Evolutionary conservation across 2,888 invertebrate species (phyloP), one percentile per base, ranked within the genome.

Genomic region (Digitonthophagus gazella): DNA sequence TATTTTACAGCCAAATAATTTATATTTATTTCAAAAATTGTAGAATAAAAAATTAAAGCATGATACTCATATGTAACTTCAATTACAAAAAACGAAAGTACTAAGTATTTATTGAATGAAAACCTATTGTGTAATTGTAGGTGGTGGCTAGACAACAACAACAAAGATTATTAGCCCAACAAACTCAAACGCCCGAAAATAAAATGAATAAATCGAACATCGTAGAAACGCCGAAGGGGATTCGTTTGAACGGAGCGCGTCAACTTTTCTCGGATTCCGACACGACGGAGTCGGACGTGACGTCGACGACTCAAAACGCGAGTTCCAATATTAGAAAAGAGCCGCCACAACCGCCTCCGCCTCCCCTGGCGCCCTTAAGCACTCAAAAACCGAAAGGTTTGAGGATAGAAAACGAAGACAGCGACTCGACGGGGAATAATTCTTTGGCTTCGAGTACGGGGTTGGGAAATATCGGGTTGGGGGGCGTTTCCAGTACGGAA

Each of bases 391-490:
- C 71, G 28, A 71, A 72, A 63, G 15, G 67, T 72, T 71, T 71
- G 15, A 58, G 69, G 11, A 67, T 71, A 63, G 83, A 82, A 28
- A 81, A 80, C 58, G 85, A 85, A 71, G 85, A 85, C 73, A 84
- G 83, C 69, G 82, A 84, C 76, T 84, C 84, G 2, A 80, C 82
- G 6, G 84, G 83, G 5, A 87, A 87, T 75, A 87, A 87, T 79
- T 88, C 88, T 1, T 74, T 87, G 54, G 86, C 88, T 6, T 88
- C 87, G 1, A 87, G 87, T 70, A 87, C 86, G 70, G 84, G 86
- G 1, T 80, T 85, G 2, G 84, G 84, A n/a, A 76, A 76, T 11
- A 74, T 77, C 8, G 85, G 86, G 4, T 81, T 84, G 20, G 86
- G 85, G n/a, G 77, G 80, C 2, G 81, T 84, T 56, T 84, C 85